Evolutionary conservation across 2,888 invertebrate genomes (phyloP), one percentile per base, ranked within the genome.

Genomic region (Beris morrisii): DNA sequence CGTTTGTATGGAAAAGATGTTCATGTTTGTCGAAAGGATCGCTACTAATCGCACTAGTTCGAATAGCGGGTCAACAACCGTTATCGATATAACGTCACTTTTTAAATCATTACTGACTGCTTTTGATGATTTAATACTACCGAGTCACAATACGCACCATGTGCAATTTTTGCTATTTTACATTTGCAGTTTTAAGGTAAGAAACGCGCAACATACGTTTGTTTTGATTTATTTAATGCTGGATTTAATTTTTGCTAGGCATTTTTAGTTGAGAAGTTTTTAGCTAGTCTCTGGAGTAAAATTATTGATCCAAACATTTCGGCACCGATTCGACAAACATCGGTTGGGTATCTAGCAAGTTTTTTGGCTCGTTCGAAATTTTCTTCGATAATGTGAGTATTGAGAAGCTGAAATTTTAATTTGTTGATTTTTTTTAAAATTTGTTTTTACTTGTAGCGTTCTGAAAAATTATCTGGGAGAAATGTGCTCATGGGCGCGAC

Each of bases 401-500:
- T 38, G 28, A 13, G n/a, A 4, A 44, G 44, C 9, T 44, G 3
- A 12, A 12, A 44, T 44, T 44, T 44, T 12, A 46, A 13, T 46
- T 12, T 46, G 32, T 61, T 69, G 13, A 56, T 43, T 68, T 65
- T 71, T 63, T 65, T 13, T 15, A 54, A 38, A 9, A 38, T 38
- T 55, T 48, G 70, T 57, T 70, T 71, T 66, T 69, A 69, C 69
- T 79, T 83, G 44, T 74, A 91, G 90, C 68, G 82, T 85, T 71
- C 78, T 91, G n/a, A 87, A 84, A 75, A 81, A 82, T 50, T 85
- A 86, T 55, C 76, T 95, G 7, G 86, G 85, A 58, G 85, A 87
- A 73, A 87, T 96, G 83, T 83, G 90, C 0, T 84, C 85, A 2
- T 97, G 95, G 95, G 89, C 93, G 68, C 93, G 95, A 76, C 82